Conservation (phyloP, 2,113 vertebrate genomes). For the Syngnathus typhle region DNA sequence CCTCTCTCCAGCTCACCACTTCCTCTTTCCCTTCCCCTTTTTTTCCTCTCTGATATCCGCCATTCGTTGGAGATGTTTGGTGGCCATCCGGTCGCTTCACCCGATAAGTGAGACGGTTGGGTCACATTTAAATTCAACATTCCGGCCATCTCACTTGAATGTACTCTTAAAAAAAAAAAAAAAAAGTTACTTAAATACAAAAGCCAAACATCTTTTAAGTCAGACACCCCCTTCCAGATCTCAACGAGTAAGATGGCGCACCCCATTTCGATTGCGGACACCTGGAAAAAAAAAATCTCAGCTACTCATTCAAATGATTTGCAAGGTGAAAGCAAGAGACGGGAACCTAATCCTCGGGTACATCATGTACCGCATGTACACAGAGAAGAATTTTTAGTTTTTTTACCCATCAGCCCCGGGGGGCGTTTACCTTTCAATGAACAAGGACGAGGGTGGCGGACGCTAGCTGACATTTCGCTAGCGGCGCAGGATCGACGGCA, state of each 20-base stretch:
- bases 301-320: not conserved
- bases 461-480: conserved; percentile 64
- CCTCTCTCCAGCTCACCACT: conserved; percentile 60
- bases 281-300: not conserved
- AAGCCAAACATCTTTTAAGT: too few species aligned
- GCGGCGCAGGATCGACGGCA: conserved; percentile 52
- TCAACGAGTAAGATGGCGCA: not conserved
- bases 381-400: conserved; percentile 56
- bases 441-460: conserved; percentile 57
- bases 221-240: too few species aligned
- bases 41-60: conserved; percentile 29
- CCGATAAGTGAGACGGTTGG: not conserved
- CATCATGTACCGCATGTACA: conserved; percentile 34
- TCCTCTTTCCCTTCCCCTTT: conserved; percentile 75
- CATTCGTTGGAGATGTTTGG: conserved; percentile 42
- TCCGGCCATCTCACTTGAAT: too few species aligned
- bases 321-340: not conserved
- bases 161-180: too few species aligned
- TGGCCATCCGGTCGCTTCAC: conserved; percentile 3
- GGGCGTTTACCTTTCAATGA: conserved; percentile 54
- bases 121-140: too few species aligned
- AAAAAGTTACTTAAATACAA: too few species aligned
- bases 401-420: conserved; percentile 45
- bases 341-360: conserved; percentile 31
- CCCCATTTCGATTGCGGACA: not conserved